A percentile compares a stretch with the other conserved stretches of the same genome.
Conservation (phyloP, 2,113 vertebrate species). For the Arizona elegans region DNA sequence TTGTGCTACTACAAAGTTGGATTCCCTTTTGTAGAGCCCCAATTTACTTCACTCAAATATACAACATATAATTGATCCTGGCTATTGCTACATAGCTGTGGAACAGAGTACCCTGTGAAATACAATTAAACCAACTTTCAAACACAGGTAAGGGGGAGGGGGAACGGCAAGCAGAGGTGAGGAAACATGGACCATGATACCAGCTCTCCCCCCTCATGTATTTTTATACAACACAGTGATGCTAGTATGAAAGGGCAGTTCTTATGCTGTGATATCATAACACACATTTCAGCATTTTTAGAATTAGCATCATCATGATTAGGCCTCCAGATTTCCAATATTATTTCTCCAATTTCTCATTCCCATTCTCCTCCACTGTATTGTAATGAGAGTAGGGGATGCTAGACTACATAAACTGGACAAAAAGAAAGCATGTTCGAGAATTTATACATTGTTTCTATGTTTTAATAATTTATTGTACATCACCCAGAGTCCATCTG, state of each 20-base stretch:
- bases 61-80: neutral
- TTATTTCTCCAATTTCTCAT: neutral
- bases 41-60: neutral
- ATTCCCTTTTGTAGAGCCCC: neutral
- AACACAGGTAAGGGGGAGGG: neutral
- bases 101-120: neutral
- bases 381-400: neutral
- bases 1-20: too few species aligned
- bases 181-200: neutral
- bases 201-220: neutral
- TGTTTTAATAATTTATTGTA: neutral
- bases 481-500: neutral
- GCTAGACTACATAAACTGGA: neutral
- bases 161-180: neutral
- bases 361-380: neutral
- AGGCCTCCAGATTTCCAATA: neutral
- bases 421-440: neutral
- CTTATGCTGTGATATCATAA: neutral
- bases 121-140: neutral
- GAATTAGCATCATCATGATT: neutral
- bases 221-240: neutral
- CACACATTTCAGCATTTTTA: neutral
- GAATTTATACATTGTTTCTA: neutral
- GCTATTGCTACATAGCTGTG: neutral
- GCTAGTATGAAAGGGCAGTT: neutral